Evolutionary conservation across 2,113 vertebrate species (phyloP).

Genomic region (Archocentrus centrarchus): DNA sequence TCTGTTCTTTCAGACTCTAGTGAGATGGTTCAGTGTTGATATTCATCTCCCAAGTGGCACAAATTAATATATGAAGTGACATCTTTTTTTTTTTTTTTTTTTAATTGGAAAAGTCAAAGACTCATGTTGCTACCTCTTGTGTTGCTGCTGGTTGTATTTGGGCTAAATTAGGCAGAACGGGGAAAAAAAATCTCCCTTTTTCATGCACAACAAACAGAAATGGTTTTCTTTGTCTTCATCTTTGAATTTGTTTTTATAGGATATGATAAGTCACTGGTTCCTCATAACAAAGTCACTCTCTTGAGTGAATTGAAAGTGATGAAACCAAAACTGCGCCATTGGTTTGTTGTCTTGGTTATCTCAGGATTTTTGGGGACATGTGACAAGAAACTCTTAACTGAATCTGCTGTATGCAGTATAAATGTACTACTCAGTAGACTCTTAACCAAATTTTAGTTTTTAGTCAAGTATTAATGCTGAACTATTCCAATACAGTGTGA

Average conservation of each 20-base stretch:
- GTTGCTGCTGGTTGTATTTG: background rate
- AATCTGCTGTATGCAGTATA: background rate
- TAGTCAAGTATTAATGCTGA: background rate
- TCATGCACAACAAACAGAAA: background rate
- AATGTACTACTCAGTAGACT: background rate
- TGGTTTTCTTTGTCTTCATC: background rate
- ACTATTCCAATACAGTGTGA: background rate
- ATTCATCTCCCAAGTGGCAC: background rate
- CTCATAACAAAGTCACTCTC: too few species aligned
- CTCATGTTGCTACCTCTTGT: background rate
- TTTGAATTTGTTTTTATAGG: background rate
- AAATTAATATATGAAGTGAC: background rate
- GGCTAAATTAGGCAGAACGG: background rate
- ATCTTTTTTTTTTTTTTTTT: background rate
- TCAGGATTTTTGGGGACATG: too few species aligned
- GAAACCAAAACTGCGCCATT: background rate
- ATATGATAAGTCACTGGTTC: background rate
- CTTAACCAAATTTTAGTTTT: background rate
- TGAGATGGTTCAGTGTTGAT: slow-evolving; percentile 1
- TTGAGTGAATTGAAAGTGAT: background rate
- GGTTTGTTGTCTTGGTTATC: background rate
- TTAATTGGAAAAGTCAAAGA: background rate
- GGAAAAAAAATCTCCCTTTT: too few species aligned
- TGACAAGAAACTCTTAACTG: background rate
- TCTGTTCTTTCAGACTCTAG: background rate